Evolutionary conservation across 2,888 invertebrate genomes (phyloP), one percentile per base, ranked within the genome.

Genomic region (Palloptera scutellata): DNA sequence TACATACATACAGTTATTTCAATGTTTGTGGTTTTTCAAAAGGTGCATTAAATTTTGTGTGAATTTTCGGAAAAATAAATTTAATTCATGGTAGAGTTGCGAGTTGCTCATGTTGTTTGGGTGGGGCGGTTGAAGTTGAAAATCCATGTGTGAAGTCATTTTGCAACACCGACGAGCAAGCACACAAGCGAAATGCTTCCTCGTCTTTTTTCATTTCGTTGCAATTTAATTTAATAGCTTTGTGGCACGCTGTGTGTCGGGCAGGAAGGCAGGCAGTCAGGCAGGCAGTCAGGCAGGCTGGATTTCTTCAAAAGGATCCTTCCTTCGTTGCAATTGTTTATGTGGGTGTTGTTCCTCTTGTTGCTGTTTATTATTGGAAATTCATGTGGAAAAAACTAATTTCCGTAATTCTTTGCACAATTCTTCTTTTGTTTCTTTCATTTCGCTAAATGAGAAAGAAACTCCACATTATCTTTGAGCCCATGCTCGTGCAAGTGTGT

Each of bases 381-480:
- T 55, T 75, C 75, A 75, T 75, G 75, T 74, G 75, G 71, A 72
- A 75, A 74, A 75, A 75, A 75, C 74, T 74, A 75, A 75, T 75
- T 75, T 75, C 75, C 75, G 74, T 71, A 73, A 73, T 75, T 74
- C 71, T 72, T 72, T 62, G 57, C 57, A 17, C 11, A 55, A 20
- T 20, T 55, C 43, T 61, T 61, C 17, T 58, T 63, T 68, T 71
- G 68, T 67, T 65, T 64, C 48, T 41, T 4, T 41, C 51, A n/a
- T 43, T 45, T 52, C 52, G 41, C 57, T 64, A 52, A 64, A 64
- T 51, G 42, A 30, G 58, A 58, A 57, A 51, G 41, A 30, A 30
- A 2, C 6, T 30, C 30, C 30, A 30, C 30, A 30, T 30, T 30
- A 6, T 30, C 30, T 30, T 30, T 30, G 30, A 30, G 30, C 30